phyloP scores from a whole-genome alignment of 2,797 vertebrate species.

The Sebastes diploproa region DNA sequence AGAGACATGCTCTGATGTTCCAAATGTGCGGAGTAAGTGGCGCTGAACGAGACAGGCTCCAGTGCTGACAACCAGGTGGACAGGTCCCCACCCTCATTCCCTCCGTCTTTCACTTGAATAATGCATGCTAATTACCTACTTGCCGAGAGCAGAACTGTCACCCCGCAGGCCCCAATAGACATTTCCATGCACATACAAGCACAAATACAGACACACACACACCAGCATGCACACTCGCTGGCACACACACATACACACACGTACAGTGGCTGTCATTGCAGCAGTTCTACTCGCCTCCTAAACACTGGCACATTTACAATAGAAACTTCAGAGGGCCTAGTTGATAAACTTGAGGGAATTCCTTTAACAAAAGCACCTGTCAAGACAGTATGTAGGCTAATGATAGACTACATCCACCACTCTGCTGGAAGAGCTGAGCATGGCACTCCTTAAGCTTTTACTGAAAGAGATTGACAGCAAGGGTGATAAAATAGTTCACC shows the following conservation, averaged over 20 bases:
- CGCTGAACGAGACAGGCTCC: slow-evolving; percentile 68
- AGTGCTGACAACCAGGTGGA: slow-evolving; percentile 79
- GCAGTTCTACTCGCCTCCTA: slow-evolving; percentile 43
- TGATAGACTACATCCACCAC: slow-evolving; percentile 64
- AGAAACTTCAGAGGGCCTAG: slow-evolving; percentile 59
- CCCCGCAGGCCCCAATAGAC: slow-evolving; percentile 59
- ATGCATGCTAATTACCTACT: slow-evolving; percentile 86
- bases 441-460: slow-evolving; percentile 43
- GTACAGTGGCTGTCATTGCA: slow-evolving; percentile 45
- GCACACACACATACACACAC: background rate
- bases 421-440: slow-evolving; percentile 55
- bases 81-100: slow-evolving; percentile 77
- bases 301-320: slow-evolving; percentile 67
- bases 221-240: background rate
- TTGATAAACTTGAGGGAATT: slow-evolving; percentile 73
- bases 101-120: slow-evolving; percentile 82
- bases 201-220: slow-evolving; percentile 19
- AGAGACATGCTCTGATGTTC: slow-evolving; percentile 66
- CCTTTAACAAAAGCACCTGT: slow-evolving; percentile 74
- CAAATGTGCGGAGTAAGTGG: slow-evolving; percentile 69
- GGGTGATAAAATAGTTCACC: background rate
- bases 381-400: slow-evolving; percentile 68
- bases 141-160: slow-evolving; percentile 79
- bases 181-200: slow-evolving; percentile 50
- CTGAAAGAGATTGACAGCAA: slow-evolving; percentile 18